phyloP scores from a whole-genome alignment of 2,113 vertebrate species.

The Upupa epops region DNA sequence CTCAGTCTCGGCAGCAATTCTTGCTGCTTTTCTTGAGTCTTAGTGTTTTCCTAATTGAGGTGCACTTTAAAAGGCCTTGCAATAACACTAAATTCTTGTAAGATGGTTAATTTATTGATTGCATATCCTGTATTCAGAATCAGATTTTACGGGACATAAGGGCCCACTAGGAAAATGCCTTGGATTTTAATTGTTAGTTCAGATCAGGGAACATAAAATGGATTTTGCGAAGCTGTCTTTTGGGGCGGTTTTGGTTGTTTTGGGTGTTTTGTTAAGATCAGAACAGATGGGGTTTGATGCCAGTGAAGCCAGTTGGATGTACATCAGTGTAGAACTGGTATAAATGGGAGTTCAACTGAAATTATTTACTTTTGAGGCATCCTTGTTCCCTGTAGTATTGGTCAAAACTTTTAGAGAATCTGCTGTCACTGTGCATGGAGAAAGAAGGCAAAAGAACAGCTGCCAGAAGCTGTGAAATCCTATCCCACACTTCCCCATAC shows the following conservation, averaged over 20 bases:
- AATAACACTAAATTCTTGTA: neutral
- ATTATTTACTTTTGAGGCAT: neutral
- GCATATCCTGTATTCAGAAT: neutral
- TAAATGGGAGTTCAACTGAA: neutral
- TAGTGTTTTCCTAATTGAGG: neutral
- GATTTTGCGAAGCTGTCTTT: neutral
- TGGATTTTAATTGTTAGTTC: neutral
- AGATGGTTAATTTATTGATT: neutral
- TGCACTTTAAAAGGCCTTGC: neutral
- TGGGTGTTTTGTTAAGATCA: neutral
- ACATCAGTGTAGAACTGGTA: neutral
- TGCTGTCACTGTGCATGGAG: neutral
- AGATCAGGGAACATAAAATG: neutral
- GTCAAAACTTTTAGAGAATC: neutral
- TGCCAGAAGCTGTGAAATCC: slow-evolving; percentile 52
- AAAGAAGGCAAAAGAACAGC: slow-evolving; percentile 52
- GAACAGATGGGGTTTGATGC: neutral
- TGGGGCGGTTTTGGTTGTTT: neutral
- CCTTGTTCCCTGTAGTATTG: neutral
- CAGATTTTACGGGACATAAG: neutral
- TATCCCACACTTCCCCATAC: slow-evolving; percentile 5
- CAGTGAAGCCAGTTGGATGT: neutral
- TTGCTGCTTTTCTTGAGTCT: slow-evolving; percentile 1
- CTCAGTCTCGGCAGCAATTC: neutral
- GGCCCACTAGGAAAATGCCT: neutral